phyloP scores from a whole-genome alignment of 2,888 invertebrate species.

The Stenchaetothrips biformis region DNA sequence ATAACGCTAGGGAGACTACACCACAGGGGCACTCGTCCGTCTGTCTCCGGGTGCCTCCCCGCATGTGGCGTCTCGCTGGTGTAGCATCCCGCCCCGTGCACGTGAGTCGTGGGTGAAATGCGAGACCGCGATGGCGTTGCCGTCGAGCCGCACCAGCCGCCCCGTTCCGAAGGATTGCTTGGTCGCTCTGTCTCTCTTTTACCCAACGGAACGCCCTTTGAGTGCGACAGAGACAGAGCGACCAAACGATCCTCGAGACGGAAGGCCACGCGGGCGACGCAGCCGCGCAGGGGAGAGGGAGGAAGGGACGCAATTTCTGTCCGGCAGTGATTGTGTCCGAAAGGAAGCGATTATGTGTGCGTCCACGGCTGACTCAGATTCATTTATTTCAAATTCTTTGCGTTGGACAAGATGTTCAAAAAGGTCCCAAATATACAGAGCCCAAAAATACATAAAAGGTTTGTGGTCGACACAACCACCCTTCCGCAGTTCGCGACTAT shows the following conservation, averaged over 20 bases:
- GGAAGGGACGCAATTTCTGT: too few species aligned
- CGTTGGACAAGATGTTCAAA: background rate
- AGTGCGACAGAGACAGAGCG: background rate
- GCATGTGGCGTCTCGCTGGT: too few species aligned
- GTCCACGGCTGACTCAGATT: background rate
- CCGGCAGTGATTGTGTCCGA: background rate
- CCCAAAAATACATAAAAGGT: too few species aligned
- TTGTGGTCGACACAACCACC: background rate
- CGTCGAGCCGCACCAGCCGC: too few species aligned
- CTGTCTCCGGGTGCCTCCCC: too few species aligned
- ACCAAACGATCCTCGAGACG: background rate
- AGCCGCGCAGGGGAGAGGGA: background rate
- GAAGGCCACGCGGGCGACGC: background rate
- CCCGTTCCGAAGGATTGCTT: too few species aligned
- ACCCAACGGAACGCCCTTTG: background rate
- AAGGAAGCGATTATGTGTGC: background rate
- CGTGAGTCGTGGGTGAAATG: background rate
- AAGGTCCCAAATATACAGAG: too few species aligned
- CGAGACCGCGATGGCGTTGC: background rate
- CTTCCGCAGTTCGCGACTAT: background rate
- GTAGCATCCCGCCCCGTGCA: background rate
- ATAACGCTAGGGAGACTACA: too few species aligned
- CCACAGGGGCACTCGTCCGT: too few species aligned
- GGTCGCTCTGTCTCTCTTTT: too few species aligned
- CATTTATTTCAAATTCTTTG: background rate